Conservation (phyloP, 2,797 vertebrate species). For the Molossus alvarezi region DNA sequence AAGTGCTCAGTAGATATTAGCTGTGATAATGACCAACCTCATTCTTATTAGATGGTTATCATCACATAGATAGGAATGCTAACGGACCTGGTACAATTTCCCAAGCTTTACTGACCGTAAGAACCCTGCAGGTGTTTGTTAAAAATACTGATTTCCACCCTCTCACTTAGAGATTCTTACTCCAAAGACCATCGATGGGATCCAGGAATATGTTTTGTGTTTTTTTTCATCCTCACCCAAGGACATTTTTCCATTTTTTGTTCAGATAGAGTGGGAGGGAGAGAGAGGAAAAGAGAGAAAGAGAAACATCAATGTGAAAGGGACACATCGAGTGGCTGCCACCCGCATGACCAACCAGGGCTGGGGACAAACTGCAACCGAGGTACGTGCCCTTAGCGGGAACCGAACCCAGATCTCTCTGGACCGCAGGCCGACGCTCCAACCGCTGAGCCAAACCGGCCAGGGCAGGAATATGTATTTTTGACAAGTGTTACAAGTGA, state of each 20-base stretch:
- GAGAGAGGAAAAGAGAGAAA: no score
- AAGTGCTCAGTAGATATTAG: neutral
- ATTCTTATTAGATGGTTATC: neutral
- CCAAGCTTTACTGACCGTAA: neutral
- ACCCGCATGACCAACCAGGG: no score
- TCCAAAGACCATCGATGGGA: neutral
- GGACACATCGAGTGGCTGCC: no score
- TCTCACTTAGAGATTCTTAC: neutral
- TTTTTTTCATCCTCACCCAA: no score
- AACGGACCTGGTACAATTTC: neutral
- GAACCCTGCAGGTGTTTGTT: neutral
- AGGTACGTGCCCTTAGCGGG: no score
- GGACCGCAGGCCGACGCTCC: no score
- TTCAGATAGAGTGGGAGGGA: no score
- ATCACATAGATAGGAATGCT: neutral
- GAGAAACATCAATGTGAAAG: no score
- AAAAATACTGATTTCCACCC: neutral
- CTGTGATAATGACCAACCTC: neutral
- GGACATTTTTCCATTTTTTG: no score
- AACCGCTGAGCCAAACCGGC: no score
- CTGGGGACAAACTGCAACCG: no score
- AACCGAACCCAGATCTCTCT: no score
- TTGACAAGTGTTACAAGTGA: neutral
- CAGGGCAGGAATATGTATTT: neutral
- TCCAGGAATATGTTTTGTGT: neutral